These are phyloP conservation scores for Thalassophryne amazonica DNA, from an alignment of 2,797 vertebrate species.

Conservation along the genomic window DNA sequence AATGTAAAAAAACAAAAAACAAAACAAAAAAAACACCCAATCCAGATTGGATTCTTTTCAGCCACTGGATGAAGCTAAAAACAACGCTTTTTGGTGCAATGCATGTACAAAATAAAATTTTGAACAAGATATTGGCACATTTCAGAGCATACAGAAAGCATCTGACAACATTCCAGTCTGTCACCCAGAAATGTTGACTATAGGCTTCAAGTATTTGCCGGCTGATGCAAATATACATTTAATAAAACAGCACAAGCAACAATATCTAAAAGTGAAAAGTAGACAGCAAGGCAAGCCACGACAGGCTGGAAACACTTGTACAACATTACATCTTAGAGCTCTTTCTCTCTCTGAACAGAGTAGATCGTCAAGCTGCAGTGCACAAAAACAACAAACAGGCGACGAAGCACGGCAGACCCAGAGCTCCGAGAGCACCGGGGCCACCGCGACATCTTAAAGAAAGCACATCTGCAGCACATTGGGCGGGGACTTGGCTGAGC, in stretches of 20 bases:
- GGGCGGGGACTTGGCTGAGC: constrained; percentile 39
- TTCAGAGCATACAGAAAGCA: constrained; percentile 24
- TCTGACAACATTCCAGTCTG: constrained; percentile 54
- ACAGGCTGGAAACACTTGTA: constrained; percentile 20
- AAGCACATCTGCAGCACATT: constrained; percentile 43
- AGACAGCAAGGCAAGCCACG: constrained; percentile 26
- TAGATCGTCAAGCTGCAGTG: constrained; percentile 54
- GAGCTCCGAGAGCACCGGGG: no score
- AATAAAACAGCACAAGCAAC: constrained; percentile 52
- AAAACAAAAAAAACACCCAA: no score
- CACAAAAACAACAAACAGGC: constrained; percentile 37
- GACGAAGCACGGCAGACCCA: constrained; percentile 48
- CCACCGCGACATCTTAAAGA: constrained; percentile 25
- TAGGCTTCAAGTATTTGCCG: constrained; percentile 49
- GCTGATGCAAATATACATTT: constrained; percentile 47
- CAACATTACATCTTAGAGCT: constrained; percentile 28
- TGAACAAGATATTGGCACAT: constrained; percentile 19
- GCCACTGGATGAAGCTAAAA: constrained; percentile 41
- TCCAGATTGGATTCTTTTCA: constrained; percentile 24
- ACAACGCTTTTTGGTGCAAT: constrained; percentile 24
- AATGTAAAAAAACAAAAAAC: no score
- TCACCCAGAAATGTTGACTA: constrained; percentile 52
- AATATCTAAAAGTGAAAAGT: constrained; percentile 35
- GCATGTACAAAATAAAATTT: constrained; percentile 11
- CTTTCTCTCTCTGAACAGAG: constrained; percentile 14